Conservation (phyloP, 2,113 vertebrate genomes). For the Camelus bactrianus region DNA sequence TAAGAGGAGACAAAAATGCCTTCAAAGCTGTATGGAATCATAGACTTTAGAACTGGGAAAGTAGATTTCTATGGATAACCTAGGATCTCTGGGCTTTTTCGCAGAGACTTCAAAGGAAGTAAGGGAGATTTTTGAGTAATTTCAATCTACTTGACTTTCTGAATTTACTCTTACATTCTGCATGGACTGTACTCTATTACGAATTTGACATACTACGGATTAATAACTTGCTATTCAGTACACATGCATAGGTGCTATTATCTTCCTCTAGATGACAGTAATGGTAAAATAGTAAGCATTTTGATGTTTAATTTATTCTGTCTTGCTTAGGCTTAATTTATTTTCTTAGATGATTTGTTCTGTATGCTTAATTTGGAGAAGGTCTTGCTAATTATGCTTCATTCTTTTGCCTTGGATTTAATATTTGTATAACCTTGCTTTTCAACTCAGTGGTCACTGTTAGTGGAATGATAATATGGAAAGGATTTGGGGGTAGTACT, state of each 20-base stretch:
- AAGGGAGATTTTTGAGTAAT: neutral
- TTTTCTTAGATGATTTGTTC: slow-evolving; percentile 35
- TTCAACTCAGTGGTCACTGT: neutral
- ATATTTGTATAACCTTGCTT: slow-evolving; percentile 24
- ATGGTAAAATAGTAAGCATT: neutral
- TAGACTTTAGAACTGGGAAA: neutral
- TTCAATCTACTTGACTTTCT: neutral
- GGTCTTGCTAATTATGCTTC: neutral
- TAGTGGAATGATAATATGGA: neutral
- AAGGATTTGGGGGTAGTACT: slow-evolving; percentile 12
- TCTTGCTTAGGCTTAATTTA: slow-evolving; percentile 6
- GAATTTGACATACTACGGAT: neutral
- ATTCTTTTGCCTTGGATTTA: slow-evolving; percentile 25
- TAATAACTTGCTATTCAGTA: neutral
- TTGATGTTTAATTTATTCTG: neutral
- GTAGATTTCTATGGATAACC: neutral
- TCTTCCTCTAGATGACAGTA: neutral
- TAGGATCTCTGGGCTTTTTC: neutral
- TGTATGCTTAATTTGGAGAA: slow-evolving; percentile 20
- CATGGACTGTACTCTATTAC: neutral
- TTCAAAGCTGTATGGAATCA: neutral
- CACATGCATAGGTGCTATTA: neutral
- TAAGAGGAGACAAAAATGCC: neutral
- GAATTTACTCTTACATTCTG: neutral
- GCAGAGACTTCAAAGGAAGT: neutral